Percentiles rank a stretch among this genome's conserved stretches.
These are phyloP conservation scores for Timema podura DNA, from an alignment of 2,888 invertebrate genomes.

Conservation along the genomic window DNA sequence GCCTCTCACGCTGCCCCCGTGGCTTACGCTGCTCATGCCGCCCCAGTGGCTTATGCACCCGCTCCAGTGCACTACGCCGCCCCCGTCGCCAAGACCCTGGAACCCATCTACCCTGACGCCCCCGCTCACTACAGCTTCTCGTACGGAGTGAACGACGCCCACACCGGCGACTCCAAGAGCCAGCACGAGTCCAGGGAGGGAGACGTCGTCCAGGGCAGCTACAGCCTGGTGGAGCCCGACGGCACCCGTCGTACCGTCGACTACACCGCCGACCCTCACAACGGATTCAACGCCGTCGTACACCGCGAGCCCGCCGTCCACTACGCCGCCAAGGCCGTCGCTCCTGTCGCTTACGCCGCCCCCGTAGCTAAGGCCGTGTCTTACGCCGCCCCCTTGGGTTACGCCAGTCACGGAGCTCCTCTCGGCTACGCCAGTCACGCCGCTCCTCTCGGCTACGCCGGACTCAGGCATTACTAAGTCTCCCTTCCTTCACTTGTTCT, in stretches of 20 bases:
- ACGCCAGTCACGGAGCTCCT: conserved; percentile 21
- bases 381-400: conserved; percentile 39
- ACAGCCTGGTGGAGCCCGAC: conserved; percentile 23
- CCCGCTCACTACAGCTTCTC: conserved; percentile 20
- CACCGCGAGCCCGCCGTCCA: conserved; percentile 39
- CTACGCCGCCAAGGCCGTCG: conserved; percentile 19
- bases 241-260: conserved; percentile 21
- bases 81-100: background rate
- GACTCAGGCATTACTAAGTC: no score
- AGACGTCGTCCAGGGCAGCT: conserved; percentile 23
- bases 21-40: conserved; percentile 24
- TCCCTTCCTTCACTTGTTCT: no score
- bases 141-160: conserved; percentile 21
- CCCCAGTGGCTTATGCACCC: conserved; percentile 22
- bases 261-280: conserved; percentile 21
- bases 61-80: conserved; percentile 21
- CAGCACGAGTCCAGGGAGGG: conserved; percentile 22
- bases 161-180: conserved; percentile 22
- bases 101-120: conserved; percentile 24
- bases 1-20: conserved; percentile 39
- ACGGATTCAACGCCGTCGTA: conserved; percentile 36
- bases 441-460: conserved; percentile 24
- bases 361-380: background rate
- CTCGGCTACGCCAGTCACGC: conserved; percentile 32
- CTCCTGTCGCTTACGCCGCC: conserved; percentile 41